Base-by-base conservation (phyloP, 2,113 vertebrate genomes). In the Rhinolophus sinicus region DNA sequence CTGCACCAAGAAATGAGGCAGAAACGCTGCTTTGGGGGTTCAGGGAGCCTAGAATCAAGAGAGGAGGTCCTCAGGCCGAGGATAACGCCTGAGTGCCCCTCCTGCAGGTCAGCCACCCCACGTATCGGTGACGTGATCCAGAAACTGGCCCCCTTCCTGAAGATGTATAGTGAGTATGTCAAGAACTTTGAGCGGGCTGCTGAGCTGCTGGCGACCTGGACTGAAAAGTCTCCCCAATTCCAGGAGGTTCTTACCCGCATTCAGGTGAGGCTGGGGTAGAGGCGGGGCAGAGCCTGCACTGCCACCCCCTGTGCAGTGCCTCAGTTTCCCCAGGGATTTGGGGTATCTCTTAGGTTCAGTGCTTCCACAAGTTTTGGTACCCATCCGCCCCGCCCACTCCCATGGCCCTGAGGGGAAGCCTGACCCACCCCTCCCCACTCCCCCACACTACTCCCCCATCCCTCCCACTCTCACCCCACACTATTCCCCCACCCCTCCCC, bases 141-240 rank as follows among this genome's bases (percentile, higher is more conserved):
- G 93, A 99, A 99, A 28, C 98, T 99, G 2, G 99, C 99, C 0
- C 99, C 99, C 0, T 99, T 99, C 98, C 98, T 99, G 92, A 99
- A 99, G 98, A 99, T 99, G 99, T 99, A 99, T 0, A 98, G 99
- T 0, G 99, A 99, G 70, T 99, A 99, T 0, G 96, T 99, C 47
- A 99, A 98, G 95, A 99, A 99, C 98, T 99, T 99, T 0, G 98
- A 99, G 87, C 98, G 98, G 35, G 99, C 99, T 0, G 97, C 98
- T 73, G 99, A 99, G 97, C 98, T 99, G 97, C 95, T 99, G 95
- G 99, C 98, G 38, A 93, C 97, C 81, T 99, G 99, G 99, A 99
- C 97, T 0, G 99, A 99, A 93, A 99, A 99, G 85, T 99, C 98
- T 0, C 90, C 97, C 0, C 97, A 98, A 18, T 99, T 99, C 97